These are phyloP conservation scores for Tortricodes alternella DNA, from an alignment of 2,888 invertebrate species.

Conservation along the genomic window DNA sequence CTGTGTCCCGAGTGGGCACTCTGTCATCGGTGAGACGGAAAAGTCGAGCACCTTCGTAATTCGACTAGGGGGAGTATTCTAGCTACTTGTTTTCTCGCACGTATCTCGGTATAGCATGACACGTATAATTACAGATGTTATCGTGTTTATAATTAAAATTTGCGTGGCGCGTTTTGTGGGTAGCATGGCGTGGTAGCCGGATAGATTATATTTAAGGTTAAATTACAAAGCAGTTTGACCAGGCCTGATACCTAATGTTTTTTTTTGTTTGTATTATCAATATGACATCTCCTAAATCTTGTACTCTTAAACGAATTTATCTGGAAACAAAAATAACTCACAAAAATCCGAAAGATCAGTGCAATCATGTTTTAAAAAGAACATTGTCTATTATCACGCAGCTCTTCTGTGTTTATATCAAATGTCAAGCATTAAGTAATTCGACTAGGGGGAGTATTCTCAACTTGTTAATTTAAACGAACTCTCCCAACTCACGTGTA, in stretches of 20 bases:
- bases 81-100: slow-evolving; percentile 4
- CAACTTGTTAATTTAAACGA: not conserved
- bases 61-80: slow-evolving; percentile 9
- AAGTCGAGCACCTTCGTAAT: slow-evolving; percentile 3
- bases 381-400: too few relatives aligned
- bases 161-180: not conserved
- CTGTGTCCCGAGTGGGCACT: slow-evolving; percentile 43
- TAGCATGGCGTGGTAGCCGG: too few relatives aligned
- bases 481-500: not conserved
- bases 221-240: too few relatives aligned
- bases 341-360: too few relatives aligned
- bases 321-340: too few relatives aligned
- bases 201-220: too few relatives aligned
- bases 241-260: too few relatives aligned
- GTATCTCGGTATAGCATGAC: not conserved
- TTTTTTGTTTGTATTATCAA: too few relatives aligned
- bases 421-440: not conserved
- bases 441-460: not conserved
- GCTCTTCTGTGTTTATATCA: not conserved
- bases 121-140: slow-evolving; percentile 10
- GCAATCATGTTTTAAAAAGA: too few relatives aligned
- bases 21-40: slow-evolving; percentile 40
- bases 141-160: slow-evolving; percentile 2
- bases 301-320: too few relatives aligned
- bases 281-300: too few relatives aligned